Evolutionary conservation across 2,888 invertebrate genomes (phyloP), one percentile per base, ranked within the genome.

Genomic region (Fragum sueziense): DNA sequence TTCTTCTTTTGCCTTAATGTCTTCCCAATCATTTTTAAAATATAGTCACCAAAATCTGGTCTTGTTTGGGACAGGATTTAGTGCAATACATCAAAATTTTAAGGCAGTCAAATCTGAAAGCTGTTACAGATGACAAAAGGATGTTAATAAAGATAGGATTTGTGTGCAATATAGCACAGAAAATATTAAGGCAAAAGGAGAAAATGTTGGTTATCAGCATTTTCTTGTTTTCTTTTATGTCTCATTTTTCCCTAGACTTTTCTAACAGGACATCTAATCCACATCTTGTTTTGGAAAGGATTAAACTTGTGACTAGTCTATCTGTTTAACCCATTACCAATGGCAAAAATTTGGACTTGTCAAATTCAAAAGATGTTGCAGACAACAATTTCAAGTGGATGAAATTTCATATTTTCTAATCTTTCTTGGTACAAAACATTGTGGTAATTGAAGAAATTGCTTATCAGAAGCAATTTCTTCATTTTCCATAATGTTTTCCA

Each of bases 161-260:
- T n/a, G n/a, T n/a, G 52, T 27, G 7, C 27, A 4, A 59, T 29
- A 9, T 27, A 9, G 6, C 9, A 6, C 33, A 27, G 65, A 37
- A 65, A 65, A 37, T 11, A 65, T 37, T 37, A 41, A 37, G 65
- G 17, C 27, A 37, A 65, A 37, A 37, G 65, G 20, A 65, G 65
- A 65, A 65, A 65, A 22, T 34, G 65, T 25, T 37, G 6, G 22
- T 25, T 20, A 37, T 11, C 3, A 33, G 34, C 33, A 62, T n/a
- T n/a, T n/a, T n/a, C n/a, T n/a, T n/a, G n/a, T n/a, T 6, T 47
- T 17, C 2, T 20, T 20, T 20, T n/a, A 47, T 20, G n/a, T 47
- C 6, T 47, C 47, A 47, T 1, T 47, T 3, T 6, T 3, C n/a
- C n/a, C n/a, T 17, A 47, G 2, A 20, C 6, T 20, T 6, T 17